Evolutionary conservation across 2,113 vertebrate genomes (phyloP).

Genomic region (Galeopterus variegatus): DNA sequence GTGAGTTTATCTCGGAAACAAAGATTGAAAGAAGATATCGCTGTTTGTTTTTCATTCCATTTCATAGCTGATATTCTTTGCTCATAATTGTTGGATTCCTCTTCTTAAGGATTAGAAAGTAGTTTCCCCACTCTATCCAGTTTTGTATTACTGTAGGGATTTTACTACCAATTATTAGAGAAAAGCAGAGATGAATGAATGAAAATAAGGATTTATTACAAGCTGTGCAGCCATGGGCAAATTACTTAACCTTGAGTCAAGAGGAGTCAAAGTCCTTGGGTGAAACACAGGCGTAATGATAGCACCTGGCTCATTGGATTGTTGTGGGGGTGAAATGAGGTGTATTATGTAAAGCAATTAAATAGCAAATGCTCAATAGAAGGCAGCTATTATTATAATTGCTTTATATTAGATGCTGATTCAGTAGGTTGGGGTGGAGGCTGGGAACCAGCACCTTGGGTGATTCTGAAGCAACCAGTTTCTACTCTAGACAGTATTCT

Average conservation of each 20-base stretch:
- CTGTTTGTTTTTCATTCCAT: neutral
- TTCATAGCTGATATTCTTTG: neutral
- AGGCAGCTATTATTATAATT: neutral
- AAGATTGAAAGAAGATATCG: neutral
- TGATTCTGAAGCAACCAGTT: neutral
- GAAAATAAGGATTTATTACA: constrained; percentile 40
- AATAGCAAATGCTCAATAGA: neutral
- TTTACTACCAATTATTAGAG: neutral
- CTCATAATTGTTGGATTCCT: neutral
- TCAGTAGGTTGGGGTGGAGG: neutral
- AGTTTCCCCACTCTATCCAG: neutral
- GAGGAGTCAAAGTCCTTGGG: neutral
- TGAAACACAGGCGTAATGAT: neutral
- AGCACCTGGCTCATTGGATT: neutral
- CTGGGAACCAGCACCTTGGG: neutral
- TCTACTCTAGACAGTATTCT: neutral
- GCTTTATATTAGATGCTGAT: neutral
- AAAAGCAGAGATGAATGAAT: neutral
- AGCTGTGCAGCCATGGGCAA: neutral
- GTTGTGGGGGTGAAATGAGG: neutral
- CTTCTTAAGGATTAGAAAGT: neutral
- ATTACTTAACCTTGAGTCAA: constrained; percentile 32
- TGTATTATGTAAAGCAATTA: neutral
- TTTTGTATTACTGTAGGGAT: neutral
- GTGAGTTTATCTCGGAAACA: constrained; percentile 22